Conservation (phyloP, 2,113 vertebrate genomes). For the Elephas maximus region DNA sequence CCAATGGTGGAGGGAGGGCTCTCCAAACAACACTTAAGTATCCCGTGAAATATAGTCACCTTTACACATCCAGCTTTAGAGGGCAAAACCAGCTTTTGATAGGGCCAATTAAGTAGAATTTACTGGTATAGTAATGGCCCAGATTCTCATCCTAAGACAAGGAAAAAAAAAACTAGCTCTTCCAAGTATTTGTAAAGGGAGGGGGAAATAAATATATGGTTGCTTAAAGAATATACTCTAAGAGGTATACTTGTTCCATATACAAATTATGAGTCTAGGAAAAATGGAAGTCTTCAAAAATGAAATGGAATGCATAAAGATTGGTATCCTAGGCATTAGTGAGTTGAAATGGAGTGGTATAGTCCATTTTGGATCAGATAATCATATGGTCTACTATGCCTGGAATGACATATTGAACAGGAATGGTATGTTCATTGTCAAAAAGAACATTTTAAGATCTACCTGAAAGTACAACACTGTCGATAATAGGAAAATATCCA, state of each 20-base stretch:
- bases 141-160: slow-evolving; percentile 23
- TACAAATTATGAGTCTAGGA: neutral
- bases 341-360: too few relatives aligned
- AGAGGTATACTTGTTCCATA: neutral
- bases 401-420: too few relatives aligned
- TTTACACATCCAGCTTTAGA: neutral
- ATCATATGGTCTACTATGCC: too few relatives aligned
- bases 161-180: neutral
- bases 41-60: neutral
- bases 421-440: too few relatives aligned
- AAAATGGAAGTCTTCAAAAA: too few relatives aligned
- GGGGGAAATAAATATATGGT: neutral
- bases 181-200: neutral
- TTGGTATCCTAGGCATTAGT: too few relatives aligned
- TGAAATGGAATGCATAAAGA: too few relatives aligned
- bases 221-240: neutral
- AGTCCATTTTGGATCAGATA: too few relatives aligned
- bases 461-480: too few relatives aligned
- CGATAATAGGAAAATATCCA: too few relatives aligned
- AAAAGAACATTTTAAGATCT: too few relatives aligned
- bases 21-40: neutral
- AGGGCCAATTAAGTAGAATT: neutral
- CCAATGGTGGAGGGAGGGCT: neutral
- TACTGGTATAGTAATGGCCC: neutral
- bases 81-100: neutral